Base-by-base conservation (phyloP, 92 coral and sea anemone genomes). In the Umimayanthus kanabou region DNA sequence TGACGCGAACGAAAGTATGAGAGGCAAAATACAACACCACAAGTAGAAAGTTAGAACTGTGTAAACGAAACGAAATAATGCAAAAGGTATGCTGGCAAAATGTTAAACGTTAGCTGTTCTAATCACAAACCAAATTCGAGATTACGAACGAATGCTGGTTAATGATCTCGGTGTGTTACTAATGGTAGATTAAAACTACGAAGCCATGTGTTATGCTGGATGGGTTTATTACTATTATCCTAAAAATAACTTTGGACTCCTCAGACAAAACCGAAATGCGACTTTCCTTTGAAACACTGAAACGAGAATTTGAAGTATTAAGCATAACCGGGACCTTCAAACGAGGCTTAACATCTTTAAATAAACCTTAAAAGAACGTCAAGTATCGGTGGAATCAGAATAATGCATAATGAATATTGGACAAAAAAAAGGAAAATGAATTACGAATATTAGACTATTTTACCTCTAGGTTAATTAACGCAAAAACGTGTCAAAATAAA, bases 1-100 rank as follows among this genome's bases (percentile, higher is more conserved):
- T 29, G 16, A 42, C 71, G 57, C 84, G 84, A 80, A 80, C 71
- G 42, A 50, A 80, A 26, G 84, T 55, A 29, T 18, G 37, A 5
- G 47, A 20, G 39, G 30, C 39, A 22, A 79, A 39, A 28, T 15
- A n/a, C 69, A 23, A 61, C 69, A 14, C 25, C n/a, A 39, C 79
- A 75, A 77, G 29, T 37, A 49, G 23, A 18, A 77, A 23, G 1
- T 29, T n/a, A 5, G 4, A 40, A 9, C 25, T 57, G 23, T 18
- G 69, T 20, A 61, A 4, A 25, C 22, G 22, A 6, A 1, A 22
- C 9, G 25, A 18, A 13, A 61, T 14, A 57, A 57, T 57, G 5
- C 69, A 1, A 20, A 61, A 61, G 65, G 6, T 57, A 57, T 20
- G 26, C 69, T 61, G 26, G 25, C 25, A 20, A 61, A 61, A 61